phyloP scores from a whole-genome alignment of 2,113 vertebrate species.

The Amazona vittata region DNA sequence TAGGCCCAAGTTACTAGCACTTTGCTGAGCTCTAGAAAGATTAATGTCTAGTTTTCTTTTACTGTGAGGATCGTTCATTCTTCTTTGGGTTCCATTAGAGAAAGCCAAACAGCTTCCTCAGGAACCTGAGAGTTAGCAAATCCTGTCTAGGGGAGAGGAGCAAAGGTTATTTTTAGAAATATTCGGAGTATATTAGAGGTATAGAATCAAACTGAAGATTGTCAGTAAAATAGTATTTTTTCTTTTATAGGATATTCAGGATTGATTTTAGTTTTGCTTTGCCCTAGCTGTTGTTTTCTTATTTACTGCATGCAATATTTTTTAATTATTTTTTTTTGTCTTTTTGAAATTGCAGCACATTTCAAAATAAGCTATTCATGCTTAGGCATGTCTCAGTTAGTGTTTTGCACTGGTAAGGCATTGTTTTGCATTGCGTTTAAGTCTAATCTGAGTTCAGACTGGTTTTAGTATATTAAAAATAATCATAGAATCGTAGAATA shows the following conservation, averaged over 20 bases:
- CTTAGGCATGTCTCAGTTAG: not conserved
- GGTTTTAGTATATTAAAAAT: not conserved
- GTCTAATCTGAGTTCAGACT: not conserved
- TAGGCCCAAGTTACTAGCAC: not conserved
- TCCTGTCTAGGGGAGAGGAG: not conserved
- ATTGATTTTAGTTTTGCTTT: not conserved
- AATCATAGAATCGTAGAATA: not conserved
- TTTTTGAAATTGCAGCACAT: not conserved
- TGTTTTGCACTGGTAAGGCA: not conserved
- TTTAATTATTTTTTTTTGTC: fast-evolving
- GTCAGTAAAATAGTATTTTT: not conserved
- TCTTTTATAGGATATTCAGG: not conserved
- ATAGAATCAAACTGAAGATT: not conserved
- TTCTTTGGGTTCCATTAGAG: not conserved
- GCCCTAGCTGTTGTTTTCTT: not conserved
- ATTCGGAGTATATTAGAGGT: not conserved
- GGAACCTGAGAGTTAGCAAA: not conserved
- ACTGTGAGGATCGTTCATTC: fast-evolving
- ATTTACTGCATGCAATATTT: not conserved
- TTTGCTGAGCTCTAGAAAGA: not conserved
- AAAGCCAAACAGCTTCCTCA: not conserved
- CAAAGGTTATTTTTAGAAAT: not conserved
- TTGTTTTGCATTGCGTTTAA: not conserved
- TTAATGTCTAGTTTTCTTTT: not conserved
- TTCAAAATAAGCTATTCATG: not conserved